Conservation (phyloP, 2,797 vertebrate species). For the Oreonectes daqikongensis region DNA sequence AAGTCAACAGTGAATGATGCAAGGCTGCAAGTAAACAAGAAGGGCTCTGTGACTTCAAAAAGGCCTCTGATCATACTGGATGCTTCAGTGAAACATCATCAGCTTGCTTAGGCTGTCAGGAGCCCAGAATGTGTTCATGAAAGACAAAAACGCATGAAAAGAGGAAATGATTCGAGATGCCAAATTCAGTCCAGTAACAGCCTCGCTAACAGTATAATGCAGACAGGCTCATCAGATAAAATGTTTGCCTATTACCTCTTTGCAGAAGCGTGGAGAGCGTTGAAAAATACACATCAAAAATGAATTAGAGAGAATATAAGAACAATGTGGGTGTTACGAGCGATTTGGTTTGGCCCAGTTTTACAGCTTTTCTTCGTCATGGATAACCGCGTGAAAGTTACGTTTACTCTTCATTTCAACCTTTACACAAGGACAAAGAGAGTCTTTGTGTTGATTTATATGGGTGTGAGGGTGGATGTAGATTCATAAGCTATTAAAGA, state of each 20-base stretch:
- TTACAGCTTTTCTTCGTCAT: conserved; percentile 36
- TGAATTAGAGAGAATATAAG: conserved; percentile 35
- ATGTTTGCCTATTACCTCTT: conserved; percentile 32
- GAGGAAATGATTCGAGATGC: conserved; percentile 4
- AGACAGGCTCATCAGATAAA: conserved; percentile 32
- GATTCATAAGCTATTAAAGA: conserved; percentile 46
- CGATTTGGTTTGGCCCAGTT: conserved; percentile 50
- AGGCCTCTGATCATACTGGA: conserved; percentile 33
- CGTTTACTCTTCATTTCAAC: conserved; percentile 17
- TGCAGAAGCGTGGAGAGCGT: conserved; percentile 33
- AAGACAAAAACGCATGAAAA: conserved; percentile 9
- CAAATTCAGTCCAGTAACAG: conserved; percentile 20
- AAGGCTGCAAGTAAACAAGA: conserved; percentile 31
- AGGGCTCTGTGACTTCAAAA: conserved; percentile 41
- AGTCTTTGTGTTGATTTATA: conserved; percentile 31
- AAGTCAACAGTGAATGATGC: conserved; percentile 29
- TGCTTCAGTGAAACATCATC: conserved; percentile 23
- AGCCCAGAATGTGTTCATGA: conserved; percentile 28
- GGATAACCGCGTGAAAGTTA: conserved; percentile 43
- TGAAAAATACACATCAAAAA: conserved; percentile 32
- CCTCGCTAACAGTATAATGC: conserved; percentile 7
- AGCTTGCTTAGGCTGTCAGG: conserved; percentile 29
- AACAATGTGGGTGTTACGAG: conserved; percentile 48
- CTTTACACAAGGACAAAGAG: conserved; percentile 3
- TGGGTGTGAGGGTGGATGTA: conserved; percentile 48